Evolutionary conservation across 2,113 vertebrate genomes (phyloP).

Genomic region (Choloepus hoffmanni): DNA sequence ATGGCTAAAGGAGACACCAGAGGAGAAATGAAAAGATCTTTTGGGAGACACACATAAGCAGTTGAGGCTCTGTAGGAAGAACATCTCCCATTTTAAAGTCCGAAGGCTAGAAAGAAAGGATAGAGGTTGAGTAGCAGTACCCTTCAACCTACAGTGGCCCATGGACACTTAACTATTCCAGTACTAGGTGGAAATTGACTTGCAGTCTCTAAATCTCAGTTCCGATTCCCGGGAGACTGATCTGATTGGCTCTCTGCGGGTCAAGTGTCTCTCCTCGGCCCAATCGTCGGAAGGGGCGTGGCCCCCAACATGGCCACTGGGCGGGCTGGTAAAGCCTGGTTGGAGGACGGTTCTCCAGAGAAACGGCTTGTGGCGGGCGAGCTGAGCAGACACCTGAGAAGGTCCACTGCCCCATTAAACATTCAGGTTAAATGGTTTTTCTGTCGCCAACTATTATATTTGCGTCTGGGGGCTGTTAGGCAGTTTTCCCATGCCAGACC

Average conservation of each 20-base stretch:
- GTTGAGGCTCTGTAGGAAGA: not conserved
- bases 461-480: not conserved
- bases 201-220: not conserved
- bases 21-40: constrained; percentile 35
- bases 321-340: not conserved
- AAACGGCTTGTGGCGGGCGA: not conserved
- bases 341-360: not conserved
- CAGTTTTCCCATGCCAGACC: not conserved
- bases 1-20: not conserved
- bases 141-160: not conserved
- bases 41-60: not conserved
- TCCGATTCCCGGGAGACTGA: not conserved
- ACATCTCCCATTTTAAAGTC: not conserved
- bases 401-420: not conserved
- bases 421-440: not conserved
- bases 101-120: constrained; percentile 1
- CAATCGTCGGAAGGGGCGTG: not conserved
- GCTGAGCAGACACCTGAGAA: not conserved
- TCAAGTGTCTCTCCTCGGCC: not conserved
- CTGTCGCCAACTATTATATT: not conserved
- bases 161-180: not conserved
- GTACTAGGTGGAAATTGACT: not conserved
- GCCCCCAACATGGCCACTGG: not conserved
- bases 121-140: not conserved
- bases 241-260: not conserved